Base-by-base conservation (phyloP, 2,888 invertebrate species). In the Branchellion lobata region DNA sequence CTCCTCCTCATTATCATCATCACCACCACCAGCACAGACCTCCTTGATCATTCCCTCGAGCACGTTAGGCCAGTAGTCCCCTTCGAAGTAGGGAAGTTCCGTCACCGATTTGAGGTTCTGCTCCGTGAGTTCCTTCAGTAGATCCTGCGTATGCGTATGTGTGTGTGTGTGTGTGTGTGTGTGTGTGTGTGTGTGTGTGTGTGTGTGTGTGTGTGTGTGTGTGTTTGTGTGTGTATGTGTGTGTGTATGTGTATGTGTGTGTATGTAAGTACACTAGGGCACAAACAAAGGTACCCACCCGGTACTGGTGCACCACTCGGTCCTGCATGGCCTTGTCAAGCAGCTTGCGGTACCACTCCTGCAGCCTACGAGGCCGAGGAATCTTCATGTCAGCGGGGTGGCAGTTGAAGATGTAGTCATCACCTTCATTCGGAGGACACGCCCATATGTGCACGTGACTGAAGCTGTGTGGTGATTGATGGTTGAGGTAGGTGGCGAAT, bases 391-490 rank as follows among this genome's bases (percentile, higher is more conserved):
- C 99, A 81, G 92, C 91, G 81, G 99, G 99, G 91, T 99, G 99
- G 89, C 98, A 99, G 90, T 99, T 99, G 90, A 99, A 99, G 86
- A 99, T 99, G 88, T 99, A 99, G 89, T 99, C 99, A 88, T 99
- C 99, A 78, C 99, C 99, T 90, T 99, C 99, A 65, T 96, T 96
- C 0, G 99, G 99, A 81, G 99, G 99, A 89, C 99, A 99, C 24
- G 99, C 99, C 99, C 99, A 99, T 85, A 99, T 99, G 87, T 99
- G 99, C 81, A 98, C 99, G 96, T 97, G 96, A 21, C 96, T 95
- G 88, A 96, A 98, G 51, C 90, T 90, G 83, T 57, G 14, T 8
- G 8, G 61, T 8, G 8, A 24, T 5, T 18, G 61, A n/a, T 57
- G 21, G 61, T 57, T 5, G 61, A 18, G 61, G 61, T n/a, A 24